Evolutionary conservation across 2,113 vertebrate species (phyloP).

Genomic region (Rostratula benghalensis): DNA sequence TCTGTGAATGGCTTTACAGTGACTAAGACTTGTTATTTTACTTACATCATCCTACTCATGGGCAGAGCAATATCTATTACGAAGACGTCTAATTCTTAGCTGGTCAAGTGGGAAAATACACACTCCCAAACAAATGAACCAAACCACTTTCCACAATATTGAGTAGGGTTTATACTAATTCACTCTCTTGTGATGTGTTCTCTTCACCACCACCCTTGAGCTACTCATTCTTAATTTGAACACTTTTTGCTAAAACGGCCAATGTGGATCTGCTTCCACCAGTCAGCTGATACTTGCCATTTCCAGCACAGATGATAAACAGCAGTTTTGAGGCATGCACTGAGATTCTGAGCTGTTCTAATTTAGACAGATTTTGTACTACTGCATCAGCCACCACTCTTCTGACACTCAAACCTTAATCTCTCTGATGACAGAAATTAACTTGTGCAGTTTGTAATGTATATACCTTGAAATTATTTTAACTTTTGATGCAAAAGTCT

Average conservation of each 20-base stretch:
- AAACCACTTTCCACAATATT: neutral
- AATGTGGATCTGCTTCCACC: neutral
- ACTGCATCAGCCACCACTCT: neutral
- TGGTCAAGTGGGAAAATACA: neutral
- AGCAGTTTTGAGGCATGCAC: neutral
- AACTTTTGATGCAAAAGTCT: neutral
- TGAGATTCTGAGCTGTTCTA: neutral
- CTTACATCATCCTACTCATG: neutral
- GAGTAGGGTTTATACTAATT: neutral
- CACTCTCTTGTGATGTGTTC: fast-evolving
- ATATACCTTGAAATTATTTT: neutral
- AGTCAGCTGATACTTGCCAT: neutral
- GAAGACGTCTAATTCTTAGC: neutral
- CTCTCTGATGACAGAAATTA: neutral
- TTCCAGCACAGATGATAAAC: neutral
- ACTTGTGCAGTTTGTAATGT: neutral
- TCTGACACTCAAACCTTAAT: neutral
- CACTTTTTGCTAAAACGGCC: neutral
- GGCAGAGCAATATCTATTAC: neutral
- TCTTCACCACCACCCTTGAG: neutral
- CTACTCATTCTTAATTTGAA: neutral
- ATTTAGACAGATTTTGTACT: neutral
- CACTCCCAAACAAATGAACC: neutral
- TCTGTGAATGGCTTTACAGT: neutral
- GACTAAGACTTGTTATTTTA: neutral